phyloP scores from a whole-genome alignment of 1,140 invertebrate species.

The Sweltsa coloradensis region DNA sequence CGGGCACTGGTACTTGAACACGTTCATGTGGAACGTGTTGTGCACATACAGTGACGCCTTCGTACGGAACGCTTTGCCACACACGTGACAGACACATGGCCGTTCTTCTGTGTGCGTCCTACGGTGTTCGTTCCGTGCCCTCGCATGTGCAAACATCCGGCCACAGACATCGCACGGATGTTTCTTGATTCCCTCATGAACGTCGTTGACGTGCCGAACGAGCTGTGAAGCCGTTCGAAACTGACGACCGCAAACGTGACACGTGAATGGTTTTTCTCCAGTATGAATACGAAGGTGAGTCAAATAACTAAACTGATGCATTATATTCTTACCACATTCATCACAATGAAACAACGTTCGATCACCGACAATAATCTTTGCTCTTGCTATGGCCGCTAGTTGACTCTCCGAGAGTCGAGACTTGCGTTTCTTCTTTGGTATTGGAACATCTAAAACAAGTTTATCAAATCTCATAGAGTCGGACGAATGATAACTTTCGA shows the following conservation, averaged over 20 bases:
- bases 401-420: no score
- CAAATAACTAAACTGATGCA: conserved; percentile 29
- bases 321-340: conserved; percentile 35
- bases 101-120: conserved; percentile 46
- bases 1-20: conserved; percentile 34
- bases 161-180: conserved; percentile 40
- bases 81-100: conserved; percentile 45
- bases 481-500: no score
- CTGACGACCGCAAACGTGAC: conserved; percentile 31
- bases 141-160: conserved; percentile 36
- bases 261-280: conserved; percentile 25
- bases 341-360: conserved; percentile 27
- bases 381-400: no score
- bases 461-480: no score
- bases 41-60: conserved; percentile 41
- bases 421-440: no score
- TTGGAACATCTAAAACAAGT: no score
- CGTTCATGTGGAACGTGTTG: conserved; percentile 33
- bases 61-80: conserved; percentile 39
- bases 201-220: conserved; percentile 46
- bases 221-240: conserved; percentile 51
- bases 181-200: conserved; percentile 46
- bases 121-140: conserved; percentile 36
- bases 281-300: conserved; percentile 47
- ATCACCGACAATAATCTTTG: background rate